Conservation (phyloP, 2,888 invertebrate species). For the Macaria liturata region DNA sequence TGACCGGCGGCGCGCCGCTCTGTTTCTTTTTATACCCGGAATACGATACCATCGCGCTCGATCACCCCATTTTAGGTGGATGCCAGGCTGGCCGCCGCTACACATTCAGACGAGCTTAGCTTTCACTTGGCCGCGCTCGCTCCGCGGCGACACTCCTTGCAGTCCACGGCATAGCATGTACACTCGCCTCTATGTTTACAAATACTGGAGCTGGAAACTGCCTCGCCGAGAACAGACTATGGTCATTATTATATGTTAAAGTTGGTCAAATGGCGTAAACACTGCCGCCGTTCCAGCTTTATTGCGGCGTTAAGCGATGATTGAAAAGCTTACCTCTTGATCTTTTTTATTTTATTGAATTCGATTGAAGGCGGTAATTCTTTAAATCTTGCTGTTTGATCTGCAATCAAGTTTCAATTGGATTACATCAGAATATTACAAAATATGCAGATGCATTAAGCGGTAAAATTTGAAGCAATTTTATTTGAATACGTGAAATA, state of each 20-base stretch:
- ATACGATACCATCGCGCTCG: constrained; percentile 86
- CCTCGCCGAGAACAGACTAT: constrained; percentile 35
- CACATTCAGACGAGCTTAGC: constrained; percentile 79
- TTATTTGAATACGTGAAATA: background rate
- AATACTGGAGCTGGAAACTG: constrained; percentile 38
- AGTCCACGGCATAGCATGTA: background rate
- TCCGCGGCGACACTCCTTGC: constrained; percentile 34
- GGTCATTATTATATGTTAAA: constrained; percentile 25
- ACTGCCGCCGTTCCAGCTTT: constrained; percentile 20
- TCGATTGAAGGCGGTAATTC: background rate
- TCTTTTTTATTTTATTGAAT: constrained; percentile 2
- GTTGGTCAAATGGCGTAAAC: constrained; percentile 23
- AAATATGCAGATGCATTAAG: background rate
- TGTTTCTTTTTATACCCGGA: constrained; percentile 91
- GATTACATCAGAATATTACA: background rate
- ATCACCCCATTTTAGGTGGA: constrained; percentile 83
- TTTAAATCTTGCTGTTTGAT: too few species aligned
- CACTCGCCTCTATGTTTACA: constrained; percentile 38
- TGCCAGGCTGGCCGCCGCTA: constrained; percentile 66
- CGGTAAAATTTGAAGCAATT: background rate
- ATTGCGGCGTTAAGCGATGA: constrained; percentile 21
- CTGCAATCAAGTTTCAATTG: background rate
- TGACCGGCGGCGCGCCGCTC: constrained; percentile 90
- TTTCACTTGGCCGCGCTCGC: constrained; percentile 68
- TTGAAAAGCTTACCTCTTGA: constrained; percentile 14